These are phyloP conservation scores for Blera fallax DNA, from an alignment of 2,888 invertebrate species.

Conservation along the genomic window DNA sequence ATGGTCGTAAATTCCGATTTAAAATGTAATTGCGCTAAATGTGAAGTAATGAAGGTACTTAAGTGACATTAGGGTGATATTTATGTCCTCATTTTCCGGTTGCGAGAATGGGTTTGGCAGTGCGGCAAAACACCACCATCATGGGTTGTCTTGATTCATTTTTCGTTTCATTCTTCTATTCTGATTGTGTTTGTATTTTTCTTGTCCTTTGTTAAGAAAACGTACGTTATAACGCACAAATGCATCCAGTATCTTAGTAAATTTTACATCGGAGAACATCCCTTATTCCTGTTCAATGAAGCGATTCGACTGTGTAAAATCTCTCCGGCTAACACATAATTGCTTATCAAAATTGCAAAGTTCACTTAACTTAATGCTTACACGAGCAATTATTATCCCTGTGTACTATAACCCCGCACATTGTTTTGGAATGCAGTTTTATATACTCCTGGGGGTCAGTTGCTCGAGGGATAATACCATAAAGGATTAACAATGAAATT, in stretches of 20 bases:
- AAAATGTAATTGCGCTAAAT: slow-evolving; percentile 72
- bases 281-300: slow-evolving; percentile 27
- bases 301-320: slow-evolving; percentile 35
- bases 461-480: slow-evolving; percentile 13
- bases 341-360: slow-evolving; percentile 72
- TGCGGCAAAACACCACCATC: not conserved
- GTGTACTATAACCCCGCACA: not conserved
- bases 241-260: not conserved
- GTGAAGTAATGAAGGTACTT: slow-evolving; percentile 73
- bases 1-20: slow-evolving; percentile 72
- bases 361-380: slow-evolving; percentile 67
- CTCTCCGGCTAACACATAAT: slow-evolving; percentile 42
- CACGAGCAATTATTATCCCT: slow-evolving; percentile 46
- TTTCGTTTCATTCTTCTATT: slow-evolving; percentile 1
- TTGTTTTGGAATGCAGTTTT: slow-evolving; percentile 48
- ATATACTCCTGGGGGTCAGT: slow-evolving; percentile 16
- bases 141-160: slow-evolving; percentile 58
- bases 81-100: slow-evolving; percentile 65
- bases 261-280: not conserved
- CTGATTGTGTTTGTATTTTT: not conserved
- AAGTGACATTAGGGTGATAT: slow-evolving; percentile 71
- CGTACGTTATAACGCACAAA: not conserved
- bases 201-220: not conserved
- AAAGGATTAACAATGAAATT: slow-evolving; percentile 54
- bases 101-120: slow-evolving; percentile 23